Base-by-base conservation (phyloP, 2,797 vertebrate species). In the Pseudochirops corinnae region DNA sequence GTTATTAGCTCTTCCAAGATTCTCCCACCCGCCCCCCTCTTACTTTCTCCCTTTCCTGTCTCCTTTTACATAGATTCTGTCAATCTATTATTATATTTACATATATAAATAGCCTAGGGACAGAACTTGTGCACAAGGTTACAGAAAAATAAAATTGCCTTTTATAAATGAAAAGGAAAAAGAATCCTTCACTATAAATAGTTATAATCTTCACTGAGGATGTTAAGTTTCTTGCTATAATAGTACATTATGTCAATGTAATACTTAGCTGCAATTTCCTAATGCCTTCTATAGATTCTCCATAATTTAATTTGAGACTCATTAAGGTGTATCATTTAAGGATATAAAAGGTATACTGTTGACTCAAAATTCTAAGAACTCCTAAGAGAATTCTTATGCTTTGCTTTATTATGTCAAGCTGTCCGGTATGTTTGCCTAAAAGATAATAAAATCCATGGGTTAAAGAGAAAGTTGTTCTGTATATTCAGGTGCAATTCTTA, bases 241-340 rank as follows among this genome's bases (percentile, higher is more conserved):
- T 16, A n/a, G 29, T 33, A 39, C 12, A 91, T 87, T 87, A 26
- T 87, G 39, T 87, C 24, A 57, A 28, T 57, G n/a, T 26, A 94
- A 95, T 95, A 95, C 92, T 97, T 96, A 97, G 90, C 55, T 95
- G 1, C 1, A 91, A 55, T 93, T 95, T 94, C 94, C 96, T 93
- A 92, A 92, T 92, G 13, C 13, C 50, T 92, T 92, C 50, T 67
- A 46, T 58, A 18, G 46, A 67, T 58, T 95, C 90, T 62, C 93
- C 93, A 95, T 52, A 92, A 9, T 92, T 1, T 24, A 92, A 39
- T 56, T 96, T 96, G 67, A 31, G 58, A 92, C 39, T 16, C 67
- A 57, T n/a, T 94, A 96, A 18, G 90, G 90, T 67, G 92, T 0
- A 0, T 10, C 33, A n/a, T 11, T 62, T 50, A 82, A 95, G 92